Percentiles rank a stretch among this genome's conserved stretches.
Conservation (phyloP, 2,888 invertebrate genomes). For the Plutella xylostella region DNA sequence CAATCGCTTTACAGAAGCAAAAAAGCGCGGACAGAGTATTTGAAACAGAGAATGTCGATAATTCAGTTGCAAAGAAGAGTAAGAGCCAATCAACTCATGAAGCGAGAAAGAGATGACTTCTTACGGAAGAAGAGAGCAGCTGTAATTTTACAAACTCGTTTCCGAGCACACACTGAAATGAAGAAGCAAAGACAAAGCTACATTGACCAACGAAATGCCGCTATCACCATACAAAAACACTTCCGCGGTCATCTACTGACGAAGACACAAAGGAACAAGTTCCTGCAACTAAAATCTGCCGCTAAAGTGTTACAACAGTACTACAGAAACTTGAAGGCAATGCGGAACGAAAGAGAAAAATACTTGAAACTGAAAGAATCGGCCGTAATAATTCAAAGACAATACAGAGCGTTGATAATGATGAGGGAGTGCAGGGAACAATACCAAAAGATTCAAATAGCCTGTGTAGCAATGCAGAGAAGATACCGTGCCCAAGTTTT, state of each 20-base stretch:
- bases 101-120: constrained; percentile 39
- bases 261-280: constrained; percentile 24
- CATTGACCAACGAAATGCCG: constrained; percentile 35
- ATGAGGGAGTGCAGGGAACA: constrained; percentile 29
- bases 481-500: constrained; percentile 41
- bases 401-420: constrained; percentile 37
- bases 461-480: constrained; percentile 44
- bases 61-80: constrained; percentile 61
- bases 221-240: constrained; percentile 44
- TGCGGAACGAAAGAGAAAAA: constrained; percentile 32
- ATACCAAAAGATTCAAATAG: constrained; percentile 30
- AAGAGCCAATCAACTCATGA: constrained; percentile 48
- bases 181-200: constrained; percentile 35
- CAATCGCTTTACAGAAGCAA: constrained; percentile 61
- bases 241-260: constrained; percentile 28
- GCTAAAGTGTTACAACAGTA: constrained; percentile 36
- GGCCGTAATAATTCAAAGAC: constrained; percentile 36
- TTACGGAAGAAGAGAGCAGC: constrained; percentile 39
- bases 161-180: constrained; percentile 37
- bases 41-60: constrained; percentile 31
- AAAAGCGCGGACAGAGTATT: constrained; percentile 42
- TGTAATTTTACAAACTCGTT: constrained; percentile 56
- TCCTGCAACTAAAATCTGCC: constrained; percentile 23
- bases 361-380: constrained; percentile 24
- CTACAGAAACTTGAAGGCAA: constrained; percentile 46